A percentile compares a stretch with the other conserved stretches of the same genome.
Conservation (phyloP, 2,113 vertebrate species). For the Platysteira castanea region DNA sequence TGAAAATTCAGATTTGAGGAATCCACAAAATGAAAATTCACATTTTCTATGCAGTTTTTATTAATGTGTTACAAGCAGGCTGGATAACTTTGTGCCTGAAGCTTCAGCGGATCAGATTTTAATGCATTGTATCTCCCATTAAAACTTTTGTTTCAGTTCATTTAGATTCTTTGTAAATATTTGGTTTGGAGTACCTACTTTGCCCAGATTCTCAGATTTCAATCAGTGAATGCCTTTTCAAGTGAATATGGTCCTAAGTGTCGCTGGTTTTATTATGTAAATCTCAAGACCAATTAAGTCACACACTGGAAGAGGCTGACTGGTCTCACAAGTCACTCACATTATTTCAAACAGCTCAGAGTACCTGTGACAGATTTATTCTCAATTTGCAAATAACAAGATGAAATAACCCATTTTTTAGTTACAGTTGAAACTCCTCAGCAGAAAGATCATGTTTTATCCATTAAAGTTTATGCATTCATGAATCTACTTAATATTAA, state of each 20-base stretch:
- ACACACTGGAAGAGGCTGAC: neutral
- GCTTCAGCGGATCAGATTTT: neutral
- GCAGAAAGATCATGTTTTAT: neutral
- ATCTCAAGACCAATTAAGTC: neutral
- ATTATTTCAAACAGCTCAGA: neutral
- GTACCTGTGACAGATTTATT: neutral
- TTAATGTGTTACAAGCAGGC: neutral
- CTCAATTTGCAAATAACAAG: neutral
- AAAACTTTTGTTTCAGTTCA: neutral
- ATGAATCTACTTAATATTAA: neutral
- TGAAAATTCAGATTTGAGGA: neutral
- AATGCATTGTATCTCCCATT: neutral
- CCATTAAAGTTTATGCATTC: neutral
- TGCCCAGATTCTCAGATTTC: neutral
- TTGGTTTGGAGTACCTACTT: neutral
- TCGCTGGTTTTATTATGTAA: neutral
- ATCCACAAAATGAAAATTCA: neutral
- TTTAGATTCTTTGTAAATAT: neutral
- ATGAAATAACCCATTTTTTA: neutral
- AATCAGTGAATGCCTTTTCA: neutral
- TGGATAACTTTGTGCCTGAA: neutral
- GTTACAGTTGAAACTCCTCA: neutral
- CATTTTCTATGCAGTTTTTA: neutral
- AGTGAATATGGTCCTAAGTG: neutral
- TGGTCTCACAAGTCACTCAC: neutral